Evolutionary conservation across 1,140 invertebrate species (phyloP).

Genomic region (Cataglyphis hispanica): DNA sequence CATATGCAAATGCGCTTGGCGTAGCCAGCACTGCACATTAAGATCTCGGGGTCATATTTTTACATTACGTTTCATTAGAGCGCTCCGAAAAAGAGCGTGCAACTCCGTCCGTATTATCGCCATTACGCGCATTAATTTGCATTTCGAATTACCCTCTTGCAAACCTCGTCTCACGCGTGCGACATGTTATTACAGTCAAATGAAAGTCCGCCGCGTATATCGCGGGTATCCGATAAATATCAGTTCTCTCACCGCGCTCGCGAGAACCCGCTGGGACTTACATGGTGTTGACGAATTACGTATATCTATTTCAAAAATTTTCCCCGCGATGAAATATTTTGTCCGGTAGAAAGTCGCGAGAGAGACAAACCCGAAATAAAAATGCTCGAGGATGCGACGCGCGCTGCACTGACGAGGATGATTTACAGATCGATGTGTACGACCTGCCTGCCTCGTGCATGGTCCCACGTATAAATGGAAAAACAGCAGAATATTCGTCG

Average conservation of each 20-base stretch:
- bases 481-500: conserved; percentile 55
- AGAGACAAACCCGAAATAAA: not conserved
- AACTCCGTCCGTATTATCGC: conserved; percentile 55
- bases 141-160: conserved; percentile 51
- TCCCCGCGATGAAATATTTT: not conserved
- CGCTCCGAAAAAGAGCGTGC: conserved; percentile 29
- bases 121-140: conserved; percentile 63
- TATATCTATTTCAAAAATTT: conserved; percentile 40
- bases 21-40: not conserved
- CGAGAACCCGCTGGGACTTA: conserved; percentile 1
- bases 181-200: conserved; percentile 61
- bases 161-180: conserved; percentile 40
- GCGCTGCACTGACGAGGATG: conserved; percentile 36
- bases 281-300: conserved; percentile 11
- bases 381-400: conserved; percentile 13
- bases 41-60: conserved; percentile 45
- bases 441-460: conserved; percentile 42
- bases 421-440: conserved; percentile 35
- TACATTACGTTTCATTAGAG: conserved; percentile 38
- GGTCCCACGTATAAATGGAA: conserved; percentile 56
- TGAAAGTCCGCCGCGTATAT: conserved; percentile 36
- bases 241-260: not conserved
- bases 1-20: conserved; percentile 1
- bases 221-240: conserved; percentile 51
- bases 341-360: not conserved